phyloP scores from a whole-genome alignment of 2,888 invertebrate genomes.

The Leucophenga montana region DNA sequence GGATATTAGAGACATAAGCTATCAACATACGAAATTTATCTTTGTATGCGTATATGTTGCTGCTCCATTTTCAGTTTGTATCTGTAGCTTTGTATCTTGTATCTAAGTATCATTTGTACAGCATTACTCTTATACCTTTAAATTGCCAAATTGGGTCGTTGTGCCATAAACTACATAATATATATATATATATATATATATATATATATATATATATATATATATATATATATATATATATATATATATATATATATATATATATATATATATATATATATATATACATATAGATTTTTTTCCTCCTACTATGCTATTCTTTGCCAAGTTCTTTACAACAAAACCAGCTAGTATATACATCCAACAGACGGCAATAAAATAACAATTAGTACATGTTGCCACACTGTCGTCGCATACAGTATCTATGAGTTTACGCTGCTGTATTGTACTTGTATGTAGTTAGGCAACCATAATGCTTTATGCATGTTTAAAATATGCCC shows the following conservation, averaged over 20 bases:
- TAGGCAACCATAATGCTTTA: too few relatives aligned
- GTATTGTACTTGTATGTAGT: too few relatives aligned
- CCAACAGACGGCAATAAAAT: constrained; percentile 48
- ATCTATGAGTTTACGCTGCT: too few relatives aligned
- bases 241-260: too few relatives aligned
- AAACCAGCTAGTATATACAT: not conserved
- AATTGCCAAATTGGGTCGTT: not conserved
- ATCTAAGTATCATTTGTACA: not conserved
- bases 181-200: not conserved
- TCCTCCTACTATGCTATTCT: not conserved
- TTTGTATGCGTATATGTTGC: not conserved
- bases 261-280: too few relatives aligned
- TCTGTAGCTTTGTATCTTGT: not conserved
- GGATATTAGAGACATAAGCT: constrained; percentile 25
- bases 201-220: too few relatives aligned
- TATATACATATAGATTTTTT: not conserved
- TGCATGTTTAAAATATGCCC: too few relatives aligned
- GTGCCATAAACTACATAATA: constrained; percentile 3
- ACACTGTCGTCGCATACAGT: not conserved
- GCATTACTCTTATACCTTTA: constrained; percentile 1
- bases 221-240: too few relatives aligned
- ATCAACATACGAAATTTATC: constrained; percentile 21
- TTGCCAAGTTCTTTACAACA: too few relatives aligned
- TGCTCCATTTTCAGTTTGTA: not conserved
- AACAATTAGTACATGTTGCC: constrained; percentile 54